Conservation (phyloP, 2,113 vertebrate species). For the Ciconia boyciana region DNA sequence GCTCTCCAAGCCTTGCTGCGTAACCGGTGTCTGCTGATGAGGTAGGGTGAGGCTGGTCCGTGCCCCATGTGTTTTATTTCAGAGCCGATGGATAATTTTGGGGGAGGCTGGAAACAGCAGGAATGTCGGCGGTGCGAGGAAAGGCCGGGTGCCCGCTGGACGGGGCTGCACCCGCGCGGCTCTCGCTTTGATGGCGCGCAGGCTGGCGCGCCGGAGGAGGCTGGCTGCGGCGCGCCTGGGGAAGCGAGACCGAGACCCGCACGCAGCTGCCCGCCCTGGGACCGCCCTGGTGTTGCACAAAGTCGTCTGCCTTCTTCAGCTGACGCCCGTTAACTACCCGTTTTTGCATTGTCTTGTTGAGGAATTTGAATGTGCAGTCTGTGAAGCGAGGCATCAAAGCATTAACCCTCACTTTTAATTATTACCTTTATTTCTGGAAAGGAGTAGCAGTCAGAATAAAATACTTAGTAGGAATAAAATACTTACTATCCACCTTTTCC, state of each 20-base stretch:
- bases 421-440: not conserved
- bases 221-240: not conserved
- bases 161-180: rapidly evolving
- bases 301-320: not conserved
- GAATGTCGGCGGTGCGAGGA: rapidly evolving
- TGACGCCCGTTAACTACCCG: not conserved
- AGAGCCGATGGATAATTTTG: not conserved
- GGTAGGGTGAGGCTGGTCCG: not conserved
- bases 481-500: not conserved
- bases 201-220: not conserved
- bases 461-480: not conserved
- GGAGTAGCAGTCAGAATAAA: not conserved
- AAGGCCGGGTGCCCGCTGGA: rapidly evolving
- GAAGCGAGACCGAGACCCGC: not conserved
- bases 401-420: not conserved
- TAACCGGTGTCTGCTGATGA: not conserved
- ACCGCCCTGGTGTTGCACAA: not conserved
- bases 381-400: not conserved
- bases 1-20: not conserved
- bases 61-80: not conserved
- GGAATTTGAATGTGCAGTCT: not conserved
- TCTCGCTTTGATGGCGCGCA: rapidly evolving
- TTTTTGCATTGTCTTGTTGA: not conserved
- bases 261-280: not conserved
- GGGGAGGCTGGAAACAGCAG: not conserved